Evolutionary conservation across 2,888 invertebrate genomes (phyloP).

Genomic region (Parnassius apollo): DNA sequence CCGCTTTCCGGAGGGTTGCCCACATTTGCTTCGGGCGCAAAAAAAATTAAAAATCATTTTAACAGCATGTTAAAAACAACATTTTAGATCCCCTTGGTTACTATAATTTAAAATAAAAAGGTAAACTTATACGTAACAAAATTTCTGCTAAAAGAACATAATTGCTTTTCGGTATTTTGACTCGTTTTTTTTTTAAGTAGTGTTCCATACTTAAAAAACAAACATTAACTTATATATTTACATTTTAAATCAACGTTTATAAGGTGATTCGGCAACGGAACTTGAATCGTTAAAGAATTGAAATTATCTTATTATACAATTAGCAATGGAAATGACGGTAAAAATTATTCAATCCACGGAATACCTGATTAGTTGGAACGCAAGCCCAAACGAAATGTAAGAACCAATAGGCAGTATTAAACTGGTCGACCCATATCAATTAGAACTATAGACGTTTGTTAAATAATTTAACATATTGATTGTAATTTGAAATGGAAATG

Average conservation of each 20-base stretch:
- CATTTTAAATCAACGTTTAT: slow-evolving; percentile 29
- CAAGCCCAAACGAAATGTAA: background rate
- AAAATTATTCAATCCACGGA: slow-evolving; percentile 17
- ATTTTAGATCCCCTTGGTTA: no score
- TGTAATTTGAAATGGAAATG: slow-evolving; percentile 19
- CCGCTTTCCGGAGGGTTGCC: no score
- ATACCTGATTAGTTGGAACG: background rate
- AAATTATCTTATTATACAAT: slow-evolving; percentile 16
- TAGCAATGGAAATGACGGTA: slow-evolving; percentile 20
- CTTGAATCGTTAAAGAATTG: slow-evolving; percentile 27
- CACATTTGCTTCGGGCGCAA: no score
- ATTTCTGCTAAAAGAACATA: no score
- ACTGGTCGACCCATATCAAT: slow-evolving; percentile 13
- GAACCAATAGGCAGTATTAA: background rate
- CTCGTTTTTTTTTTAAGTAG: background rate
- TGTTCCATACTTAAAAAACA: slow-evolving; percentile 11
- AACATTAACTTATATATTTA: background rate
- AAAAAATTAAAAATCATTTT: no score
- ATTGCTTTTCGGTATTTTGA: no score
- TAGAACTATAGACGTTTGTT: slow-evolving; percentile 5
- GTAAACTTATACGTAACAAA: no score
- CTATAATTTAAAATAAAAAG: no score
- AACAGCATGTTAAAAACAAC: no score
- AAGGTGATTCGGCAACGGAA: slow-evolving; percentile 46
- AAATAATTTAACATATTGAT: slow-evolving; percentile 11